Percentiles rank a stretch among this genome's conserved stretches.
These are phyloP conservation scores for Oscheius sp. DNA, from an alignment of 2,888 invertebrate species.

Conservation along the genomic window DNA sequence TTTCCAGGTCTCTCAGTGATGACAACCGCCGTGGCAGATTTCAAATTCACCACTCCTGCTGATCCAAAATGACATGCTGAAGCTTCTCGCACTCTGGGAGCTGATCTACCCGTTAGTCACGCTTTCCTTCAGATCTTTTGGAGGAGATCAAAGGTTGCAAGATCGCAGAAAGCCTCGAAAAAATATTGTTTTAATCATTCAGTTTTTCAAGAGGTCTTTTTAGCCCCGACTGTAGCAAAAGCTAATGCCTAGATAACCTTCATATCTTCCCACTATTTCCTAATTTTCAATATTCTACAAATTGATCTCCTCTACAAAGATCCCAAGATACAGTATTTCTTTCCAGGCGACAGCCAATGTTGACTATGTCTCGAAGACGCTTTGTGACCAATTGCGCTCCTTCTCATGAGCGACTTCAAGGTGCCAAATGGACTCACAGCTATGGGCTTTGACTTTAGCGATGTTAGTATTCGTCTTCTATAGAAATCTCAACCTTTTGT, in stretches of 20 bases:
- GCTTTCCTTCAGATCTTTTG: no score
- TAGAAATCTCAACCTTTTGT: no score
- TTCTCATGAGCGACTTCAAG: slow-evolving; percentile 82
- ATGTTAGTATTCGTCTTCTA: slow-evolving; percentile 36
- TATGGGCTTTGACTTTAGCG: slow-evolving; percentile 77
- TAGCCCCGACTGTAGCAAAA: no score
- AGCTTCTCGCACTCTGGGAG: slow-evolving; percentile 81
- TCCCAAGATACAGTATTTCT: not conserved
- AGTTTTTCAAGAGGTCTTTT: no score
- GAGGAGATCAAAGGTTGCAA: no score
- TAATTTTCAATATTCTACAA: no score
- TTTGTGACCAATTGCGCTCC: slow-evolving; percentile 81
- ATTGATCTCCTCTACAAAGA: no score
- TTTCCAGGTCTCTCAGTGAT: slow-evolving; percentile 85
- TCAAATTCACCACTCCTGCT: slow-evolving; percentile 83
- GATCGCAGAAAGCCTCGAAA: no score
- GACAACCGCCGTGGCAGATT: slow-evolving; percentile 77
- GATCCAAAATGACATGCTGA: slow-evolving; percentile 87
- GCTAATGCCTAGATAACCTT: no score
- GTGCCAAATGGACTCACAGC: slow-evolving; percentile 84
- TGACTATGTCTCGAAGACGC: slow-evolving; percentile 77
- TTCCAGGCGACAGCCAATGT: slow-evolving; percentile 17
- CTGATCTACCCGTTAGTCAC: slow-evolving; percentile 52
- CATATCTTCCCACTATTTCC: no score
- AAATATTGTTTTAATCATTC: no score